These are phyloP conservation scores for Channa argus DNA, from an alignment of 2,113 vertebrate species.

Conservation along the genomic window DNA sequence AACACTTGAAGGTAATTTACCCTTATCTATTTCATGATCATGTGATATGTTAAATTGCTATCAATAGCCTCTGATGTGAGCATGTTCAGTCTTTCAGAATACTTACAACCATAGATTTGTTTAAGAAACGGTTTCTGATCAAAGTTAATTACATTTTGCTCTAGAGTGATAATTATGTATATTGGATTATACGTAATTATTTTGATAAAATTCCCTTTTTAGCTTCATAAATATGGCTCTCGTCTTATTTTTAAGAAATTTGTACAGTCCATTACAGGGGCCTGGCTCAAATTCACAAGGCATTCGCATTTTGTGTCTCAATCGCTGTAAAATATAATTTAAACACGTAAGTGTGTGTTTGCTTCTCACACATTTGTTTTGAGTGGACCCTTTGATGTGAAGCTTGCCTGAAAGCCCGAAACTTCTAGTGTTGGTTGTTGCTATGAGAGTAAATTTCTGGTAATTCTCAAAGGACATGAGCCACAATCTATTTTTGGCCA, in stretches of 20 bases:
- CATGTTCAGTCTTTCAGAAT: neutral
- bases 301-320: slow-evolving; percentile 1
- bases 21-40: neutral
- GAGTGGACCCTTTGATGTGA: slow-evolving; percentile 33
- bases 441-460: slow-evolving; percentile 68
- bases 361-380: slow-evolving; percentile 33
- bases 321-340: slow-evolving; percentile 30
- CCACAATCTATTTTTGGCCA: slow-evolving; percentile 70
- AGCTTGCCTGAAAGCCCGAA: slow-evolving; percentile 29
- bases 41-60: neutral
- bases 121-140: neutral
- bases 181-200: neutral
- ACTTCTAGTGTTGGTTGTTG: slow-evolving; percentile 48
- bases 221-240: neutral
- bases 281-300: neutral
- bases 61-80: neutral
- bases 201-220: neutral
- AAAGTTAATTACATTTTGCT: neutral
- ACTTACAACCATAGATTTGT: neutral
- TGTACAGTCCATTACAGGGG: neutral
- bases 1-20: slow-evolving; percentile 5
- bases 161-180: neutral
- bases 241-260: neutral
- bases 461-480: slow-evolving; percentile 68
- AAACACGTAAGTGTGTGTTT: slow-evolving; percentile 20